Conservation (phyloP, 2,888 invertebrate species). For the Lasius fuliginosus region DNA sequence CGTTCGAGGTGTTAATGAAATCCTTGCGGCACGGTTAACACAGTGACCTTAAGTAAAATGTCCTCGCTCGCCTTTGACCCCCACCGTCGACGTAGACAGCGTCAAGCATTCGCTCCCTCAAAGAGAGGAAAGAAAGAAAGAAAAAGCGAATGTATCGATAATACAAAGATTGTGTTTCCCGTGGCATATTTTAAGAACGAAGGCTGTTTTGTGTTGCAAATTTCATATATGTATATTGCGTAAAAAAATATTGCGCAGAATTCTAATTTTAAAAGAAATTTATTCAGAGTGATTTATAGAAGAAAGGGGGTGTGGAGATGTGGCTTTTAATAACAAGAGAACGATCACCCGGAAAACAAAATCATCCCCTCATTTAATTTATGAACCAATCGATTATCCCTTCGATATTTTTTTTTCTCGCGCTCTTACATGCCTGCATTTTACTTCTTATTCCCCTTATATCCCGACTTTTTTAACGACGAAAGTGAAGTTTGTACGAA, state of each 20-base stretch:
- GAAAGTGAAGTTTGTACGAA: slow-evolving; percentile 17
- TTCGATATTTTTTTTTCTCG: neutral
- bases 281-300: neutral
- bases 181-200: neutral
- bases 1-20: slow-evolving; percentile 48
- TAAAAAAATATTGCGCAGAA: neutral
- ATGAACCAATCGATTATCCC: neutral
- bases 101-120: slow-evolving; percentile 19
- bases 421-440: neutral
- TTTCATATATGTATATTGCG: neutral
- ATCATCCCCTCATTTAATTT: neutral
- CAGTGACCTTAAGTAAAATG: slow-evolving; percentile 49
- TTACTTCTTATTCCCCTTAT: neutral
- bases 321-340: neutral
- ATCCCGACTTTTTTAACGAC: neutral
- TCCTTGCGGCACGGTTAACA: slow-evolving; percentile 52
- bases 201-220: neutral
- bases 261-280: neutral
- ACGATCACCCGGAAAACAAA: neutral
- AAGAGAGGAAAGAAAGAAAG: slow-evolving; percentile 12
- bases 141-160: slow-evolving; percentile 4
- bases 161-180: neutral
- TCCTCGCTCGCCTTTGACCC: slow-evolving; percentile 52
- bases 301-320: neutral
- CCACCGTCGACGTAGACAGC: slow-evolving; percentile 4